Percentiles rank a stretch among this genome's conserved stretches.
phyloP scores from a whole-genome alignment of 2,888 invertebrate species.

The Drosophila fungiperda region DNA sequence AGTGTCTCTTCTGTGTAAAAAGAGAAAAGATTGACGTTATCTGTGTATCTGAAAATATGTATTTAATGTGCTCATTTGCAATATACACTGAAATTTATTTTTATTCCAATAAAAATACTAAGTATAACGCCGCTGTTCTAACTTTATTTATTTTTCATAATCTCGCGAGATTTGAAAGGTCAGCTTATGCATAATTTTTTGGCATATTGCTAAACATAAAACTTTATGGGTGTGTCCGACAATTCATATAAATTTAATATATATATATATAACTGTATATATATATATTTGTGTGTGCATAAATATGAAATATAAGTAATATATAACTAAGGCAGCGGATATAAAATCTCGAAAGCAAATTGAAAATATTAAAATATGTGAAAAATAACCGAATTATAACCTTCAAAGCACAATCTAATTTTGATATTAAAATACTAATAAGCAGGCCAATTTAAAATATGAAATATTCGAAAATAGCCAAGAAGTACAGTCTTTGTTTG shows the following conservation, averaged over 20 bases:
- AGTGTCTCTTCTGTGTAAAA: neutral
- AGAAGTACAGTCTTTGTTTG: neutral
- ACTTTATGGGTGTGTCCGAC: constrained; percentile 59
- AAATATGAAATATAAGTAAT: constrained; percentile 46
- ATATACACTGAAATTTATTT: constrained; percentile 24
- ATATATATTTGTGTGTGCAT: neutral
- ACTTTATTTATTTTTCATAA: constrained; percentile 18
- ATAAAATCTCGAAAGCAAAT: constrained; percentile 53
- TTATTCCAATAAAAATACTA: neutral
- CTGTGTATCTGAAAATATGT: neutral
- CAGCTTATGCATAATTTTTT: constrained; percentile 65
- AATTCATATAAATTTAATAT: constrained; percentile 37
- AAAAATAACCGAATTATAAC: constrained; percentile 35
- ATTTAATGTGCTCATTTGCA: neutral
- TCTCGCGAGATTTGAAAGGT: constrained; percentile 45
- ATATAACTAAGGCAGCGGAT: constrained; percentile 57
- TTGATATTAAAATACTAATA: constrained; percentile 27
- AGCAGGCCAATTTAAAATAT: neutral
- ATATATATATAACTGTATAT: neutral
- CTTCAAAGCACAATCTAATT: constrained; percentile 65
- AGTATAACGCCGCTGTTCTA: constrained; percentile 19
- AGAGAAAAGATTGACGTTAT: neutral
- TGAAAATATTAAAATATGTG: constrained; percentile 35
- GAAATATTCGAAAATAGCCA: constrained; percentile 21
- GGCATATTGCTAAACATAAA: constrained; percentile 62